Conservation (phyloP, 37 sponge, comb jelly and placozoan genomes). For the Hormiphora californensis region DNA sequence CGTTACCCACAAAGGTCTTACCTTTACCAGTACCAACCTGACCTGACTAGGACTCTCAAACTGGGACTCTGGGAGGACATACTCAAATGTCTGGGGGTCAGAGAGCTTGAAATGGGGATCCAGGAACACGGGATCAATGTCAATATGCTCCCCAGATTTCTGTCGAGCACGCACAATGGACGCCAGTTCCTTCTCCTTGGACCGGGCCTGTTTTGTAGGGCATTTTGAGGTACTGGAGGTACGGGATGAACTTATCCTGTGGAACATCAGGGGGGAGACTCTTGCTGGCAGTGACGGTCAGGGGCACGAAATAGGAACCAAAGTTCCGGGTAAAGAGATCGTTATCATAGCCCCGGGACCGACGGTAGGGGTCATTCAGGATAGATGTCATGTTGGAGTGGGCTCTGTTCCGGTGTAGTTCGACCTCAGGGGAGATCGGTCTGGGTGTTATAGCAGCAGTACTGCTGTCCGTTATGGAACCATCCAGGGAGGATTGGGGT, state of each 20-base stretch:
- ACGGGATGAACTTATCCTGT: background rate
- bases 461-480: background rate
- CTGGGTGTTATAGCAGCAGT: background rate
- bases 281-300: conserved; percentile 59
- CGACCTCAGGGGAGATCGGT: background rate
- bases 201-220: background rate
- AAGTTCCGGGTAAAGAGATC: conserved; percentile 90
- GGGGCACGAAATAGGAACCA: conserved; percentile 80
- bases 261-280: conserved; percentile 55
- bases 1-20: background rate
- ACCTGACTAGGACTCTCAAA: conserved; percentile 20
- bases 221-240: background rate
- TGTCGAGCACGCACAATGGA: conserved; percentile 1
- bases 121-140: conserved; percentile 60
- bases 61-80: conserved; percentile 65
- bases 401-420: background rate
- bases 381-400: conserved; percentile 71
- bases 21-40: background rate
- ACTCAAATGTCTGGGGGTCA: conserved; percentile 71
- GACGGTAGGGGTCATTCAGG: conserved; percentile 71
- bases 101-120: conserved; percentile 65
- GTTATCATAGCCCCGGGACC: conserved; percentile 56
- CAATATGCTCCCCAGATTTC: conserved; percentile 1
- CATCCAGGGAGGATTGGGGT: background rate
- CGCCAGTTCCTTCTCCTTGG: conserved; percentile 20